A percentile compares a stretch with the other conserved stretches of the same genome.
Evolutionary conservation across 1,140 invertebrate genomes (phyloP).

Genomic region (Spodoptera litura): DNA sequence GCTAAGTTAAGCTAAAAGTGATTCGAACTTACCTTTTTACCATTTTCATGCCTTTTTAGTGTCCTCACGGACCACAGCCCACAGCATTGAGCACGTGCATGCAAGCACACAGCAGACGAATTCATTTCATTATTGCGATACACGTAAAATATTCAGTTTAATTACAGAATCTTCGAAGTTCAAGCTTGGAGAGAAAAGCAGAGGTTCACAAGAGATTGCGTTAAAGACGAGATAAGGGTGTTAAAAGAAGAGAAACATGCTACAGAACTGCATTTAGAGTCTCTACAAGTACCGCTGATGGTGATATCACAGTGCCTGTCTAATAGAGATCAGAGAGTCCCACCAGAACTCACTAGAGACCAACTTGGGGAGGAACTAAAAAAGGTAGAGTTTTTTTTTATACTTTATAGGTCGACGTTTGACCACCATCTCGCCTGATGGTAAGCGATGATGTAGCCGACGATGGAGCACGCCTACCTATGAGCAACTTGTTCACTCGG

Average conservation of each 20-base stretch:
- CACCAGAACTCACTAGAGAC: constrained; percentile 93
- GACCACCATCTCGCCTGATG: too few relatives aligned
- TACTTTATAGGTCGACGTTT: too few relatives aligned
- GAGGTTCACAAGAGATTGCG: constrained; percentile 88
- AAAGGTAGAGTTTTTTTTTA: too few relatives aligned
- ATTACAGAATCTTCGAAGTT: constrained; percentile 89
- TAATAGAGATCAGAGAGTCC: constrained; percentile 92
- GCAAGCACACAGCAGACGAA: too few relatives aligned
- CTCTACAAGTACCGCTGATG: constrained; percentile 91
- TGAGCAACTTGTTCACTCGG: too few relatives aligned
- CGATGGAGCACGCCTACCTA: too few relatives aligned
- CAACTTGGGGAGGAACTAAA: constrained; percentile 93
- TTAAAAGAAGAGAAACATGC: constrained; percentile 91
- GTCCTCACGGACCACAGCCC: too few relatives aligned
- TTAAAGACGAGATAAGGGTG: constrained; percentile 90
- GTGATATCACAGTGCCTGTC: constrained; percentile 93
- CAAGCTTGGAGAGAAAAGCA: constrained; percentile 92
- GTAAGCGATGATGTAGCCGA: too few relatives aligned
- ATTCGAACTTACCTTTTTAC: background rate
- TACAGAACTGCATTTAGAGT: constrained; percentile 92
- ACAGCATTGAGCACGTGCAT: too few relatives aligned
- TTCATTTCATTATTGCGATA: too few relatives aligned
- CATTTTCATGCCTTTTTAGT: too few relatives aligned
- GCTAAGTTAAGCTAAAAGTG: background rate
- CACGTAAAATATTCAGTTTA: too few relatives aligned